Evolutionary conservation across 2,797 vertebrate species (phyloP).

Genomic region (Babyrousa celebensis): DNA sequence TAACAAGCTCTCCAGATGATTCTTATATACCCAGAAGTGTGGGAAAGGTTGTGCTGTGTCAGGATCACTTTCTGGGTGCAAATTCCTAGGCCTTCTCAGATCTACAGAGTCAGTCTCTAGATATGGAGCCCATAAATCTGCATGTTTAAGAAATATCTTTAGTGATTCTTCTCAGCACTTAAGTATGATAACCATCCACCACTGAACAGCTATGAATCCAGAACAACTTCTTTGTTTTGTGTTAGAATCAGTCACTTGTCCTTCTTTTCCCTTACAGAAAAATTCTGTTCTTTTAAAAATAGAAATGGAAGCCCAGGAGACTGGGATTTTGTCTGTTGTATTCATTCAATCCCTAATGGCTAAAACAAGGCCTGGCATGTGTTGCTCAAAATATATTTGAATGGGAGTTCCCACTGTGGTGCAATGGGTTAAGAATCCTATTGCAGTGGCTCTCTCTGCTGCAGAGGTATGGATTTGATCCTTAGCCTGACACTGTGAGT

Average conservation of each 20-base stretch:
- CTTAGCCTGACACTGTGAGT: no score
- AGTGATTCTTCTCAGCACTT: neutral
- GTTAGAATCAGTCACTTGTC: neutral
- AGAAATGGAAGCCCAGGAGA: neutral
- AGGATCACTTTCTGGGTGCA: neutral
- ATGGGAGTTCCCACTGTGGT: neutral
- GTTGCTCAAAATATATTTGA: neutral
- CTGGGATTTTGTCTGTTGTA: slow-evolving; percentile 23
- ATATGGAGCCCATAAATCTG: neutral
- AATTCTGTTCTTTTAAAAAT: slow-evolving; percentile 37
- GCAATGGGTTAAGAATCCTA: no score
- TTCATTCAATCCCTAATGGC: neutral
- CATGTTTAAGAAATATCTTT: slow-evolving; percentile 33
- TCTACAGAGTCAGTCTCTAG: neutral
- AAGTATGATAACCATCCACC: neutral
- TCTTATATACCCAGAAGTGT: slow-evolving; percentile 18
- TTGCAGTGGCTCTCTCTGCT: no score
- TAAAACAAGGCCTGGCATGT: neutral
- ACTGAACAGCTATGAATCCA: slow-evolving; percentile 4
- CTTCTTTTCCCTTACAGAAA: slow-evolving; percentile 57
- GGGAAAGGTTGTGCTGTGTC: neutral
- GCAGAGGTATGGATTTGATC: no score
- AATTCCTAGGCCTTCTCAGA: neutral
- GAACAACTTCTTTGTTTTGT: slow-evolving; percentile 31
- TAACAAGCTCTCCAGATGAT: slow-evolving; percentile 1